phyloP scores from a whole-genome alignment of 2,797 vertebrate genomes.

The Avahi laniger region DNA sequence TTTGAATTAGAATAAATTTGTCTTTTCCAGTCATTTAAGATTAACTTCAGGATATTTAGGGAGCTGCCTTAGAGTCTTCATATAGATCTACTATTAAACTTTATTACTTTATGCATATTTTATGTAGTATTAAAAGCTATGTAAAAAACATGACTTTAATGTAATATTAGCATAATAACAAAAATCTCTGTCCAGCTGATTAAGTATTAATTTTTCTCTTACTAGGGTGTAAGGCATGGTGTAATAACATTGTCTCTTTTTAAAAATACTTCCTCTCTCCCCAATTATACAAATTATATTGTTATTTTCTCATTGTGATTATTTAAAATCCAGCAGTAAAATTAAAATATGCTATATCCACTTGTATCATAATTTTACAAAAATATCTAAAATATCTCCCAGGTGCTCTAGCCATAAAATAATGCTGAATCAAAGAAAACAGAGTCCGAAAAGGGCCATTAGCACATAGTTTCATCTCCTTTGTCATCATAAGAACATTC shows the following conservation, averaged over 20 bases:
- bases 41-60: background rate
- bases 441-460: background rate
- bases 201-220: slow-evolving; percentile 8
- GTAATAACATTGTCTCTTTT: background rate
- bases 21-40: background rate
- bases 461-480: background rate
- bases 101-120: slow-evolving; percentile 6
- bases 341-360: background rate
- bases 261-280: background rate
- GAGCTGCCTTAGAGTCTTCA: slow-evolving; percentile 2
- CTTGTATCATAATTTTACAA: background rate
- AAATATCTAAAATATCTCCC: background rate
- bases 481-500: background rate
- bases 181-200: background rate
- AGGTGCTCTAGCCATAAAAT: slow-evolving; percentile 12
- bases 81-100: background rate
- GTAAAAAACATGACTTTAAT: background rate
- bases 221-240: background rate
- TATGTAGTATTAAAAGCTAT: background rate
- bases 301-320: background rate
- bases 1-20: background rate
- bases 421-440: slow-evolving; percentile 23
- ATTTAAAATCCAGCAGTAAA: slow-evolving; percentile 16
- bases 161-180: background rate
- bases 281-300: background rate